Percentiles rank a stretch among this genome's conserved stretches.
These are phyloP conservation scores for Timema cristinae DNA, from an alignment of 2,888 invertebrate species.

Conservation along the genomic window DNA sequence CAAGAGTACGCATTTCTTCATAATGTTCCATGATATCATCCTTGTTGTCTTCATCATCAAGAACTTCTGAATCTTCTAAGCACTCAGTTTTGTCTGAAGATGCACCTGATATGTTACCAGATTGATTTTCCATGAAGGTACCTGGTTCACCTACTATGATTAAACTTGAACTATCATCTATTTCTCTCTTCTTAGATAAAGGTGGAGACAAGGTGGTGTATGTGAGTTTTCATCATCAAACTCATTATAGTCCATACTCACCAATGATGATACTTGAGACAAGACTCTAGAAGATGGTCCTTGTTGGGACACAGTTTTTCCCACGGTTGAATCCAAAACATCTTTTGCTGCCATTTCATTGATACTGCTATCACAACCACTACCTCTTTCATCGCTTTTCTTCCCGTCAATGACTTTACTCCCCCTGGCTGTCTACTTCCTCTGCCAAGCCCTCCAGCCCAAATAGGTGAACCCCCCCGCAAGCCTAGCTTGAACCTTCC, in stretches of 20 bases:
- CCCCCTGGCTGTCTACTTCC: conserved; percentile 17
- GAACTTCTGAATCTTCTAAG: background rate
- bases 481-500: conserved; percentile 57
- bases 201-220: conserved; percentile 45
- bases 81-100: background rate
- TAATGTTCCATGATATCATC: background rate
- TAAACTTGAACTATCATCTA: background rate
- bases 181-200: background rate
- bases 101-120: background rate
- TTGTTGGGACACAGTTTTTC: background rate
- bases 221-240: conserved; percentile 55
- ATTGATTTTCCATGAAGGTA: conserved; percentile 14
- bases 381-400: conserved; percentile 19
- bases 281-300: conserved; percentile 13
- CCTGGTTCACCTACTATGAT: conserved; percentile 14
- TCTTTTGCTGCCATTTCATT: conserved; percentile 8
- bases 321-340: background rate
- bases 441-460: conserved; percentile 29
- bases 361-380: conserved; percentile 12
- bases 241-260: conserved; percentile 57
- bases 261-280: conserved; percentile 49
- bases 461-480: conserved; percentile 41
- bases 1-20: background rate
- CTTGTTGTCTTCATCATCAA: background rate
- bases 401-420: conserved; percentile 26